Base-by-base conservation (phyloP, 1,140 invertebrate genomes). In the Dendroctonus valens region DNA sequence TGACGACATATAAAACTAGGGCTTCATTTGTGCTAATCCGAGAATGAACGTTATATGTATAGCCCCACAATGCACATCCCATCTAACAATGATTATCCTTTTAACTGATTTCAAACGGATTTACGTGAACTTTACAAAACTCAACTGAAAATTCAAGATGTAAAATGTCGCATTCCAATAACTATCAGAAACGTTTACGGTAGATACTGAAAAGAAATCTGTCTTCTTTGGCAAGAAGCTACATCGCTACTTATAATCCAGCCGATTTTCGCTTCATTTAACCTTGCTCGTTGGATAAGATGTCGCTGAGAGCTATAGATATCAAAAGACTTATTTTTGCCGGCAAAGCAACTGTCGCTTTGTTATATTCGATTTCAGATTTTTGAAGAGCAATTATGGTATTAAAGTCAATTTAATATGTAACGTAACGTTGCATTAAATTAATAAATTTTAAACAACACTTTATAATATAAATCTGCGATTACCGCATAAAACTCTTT, bases 161-260 rank as follows among this genome's bases (percentile, higher is more conserved):
- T 58, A 44, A 58, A 58, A 58, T 58, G 44, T 44, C 14, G 55
- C 38, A n/a, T 58, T 58, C 41, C 39, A 40, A 54, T 14, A 59
- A 59, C 58, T 49, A 59, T 59, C 58, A 12, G n/a, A 14, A 58
- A 15, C 41, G 12, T 26, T 55, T 44, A 26, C 42, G 42, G 7
- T 39, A 49, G 58, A 59, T 59, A 15, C 7, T 5, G 46, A 49
- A 59, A 59, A 59, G 58, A 59, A 59, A 49, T 59, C 48, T 59
- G 15, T 48, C 11, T 59, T n/a, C 58, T 49, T 38, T 46, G 39
- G 58, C 12, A 38, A 39, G 38, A 49, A 59, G 7, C 46, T 59
- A 59, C 58, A 59, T 46, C 42, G 41, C 53, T 55, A 55, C 53
- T 55, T 55, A 55, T 58, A 58, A 58, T 58, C 55, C 55, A 7